A percentile compares a stretch with the other conserved stretches of the same genome.
Evolutionary conservation across 2,888 invertebrate species (phyloP).

Genomic region (Pristionchus maxplancki): DNA sequence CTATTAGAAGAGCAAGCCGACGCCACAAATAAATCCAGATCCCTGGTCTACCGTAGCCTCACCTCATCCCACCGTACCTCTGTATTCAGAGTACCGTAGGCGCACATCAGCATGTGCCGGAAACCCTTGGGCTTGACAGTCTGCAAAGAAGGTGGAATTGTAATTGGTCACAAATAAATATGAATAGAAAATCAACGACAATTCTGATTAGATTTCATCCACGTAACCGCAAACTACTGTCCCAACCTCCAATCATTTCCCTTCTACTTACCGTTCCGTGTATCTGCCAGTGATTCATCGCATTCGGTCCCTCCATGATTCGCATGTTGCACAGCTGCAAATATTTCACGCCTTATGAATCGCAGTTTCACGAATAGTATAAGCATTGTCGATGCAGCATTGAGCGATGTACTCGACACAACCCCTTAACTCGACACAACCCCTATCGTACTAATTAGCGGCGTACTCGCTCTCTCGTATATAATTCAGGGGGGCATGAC

Average conservation of each 20-base stretch:
- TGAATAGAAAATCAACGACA: too few species aligned
- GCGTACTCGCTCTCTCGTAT: too few species aligned
- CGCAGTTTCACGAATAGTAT: neutral
- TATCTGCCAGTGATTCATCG: neutral
- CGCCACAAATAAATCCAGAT: neutral
- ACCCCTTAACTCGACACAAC: too few species aligned
- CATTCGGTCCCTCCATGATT: neutral
- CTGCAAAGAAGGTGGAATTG: neutral
- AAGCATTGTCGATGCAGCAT: too few species aligned
- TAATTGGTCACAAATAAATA: too few species aligned
- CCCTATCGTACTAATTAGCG: too few species aligned
- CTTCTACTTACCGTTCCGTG: neutral
- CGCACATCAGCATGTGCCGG: slow-evolving; percentile 18
- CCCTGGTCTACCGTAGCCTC: neutral
- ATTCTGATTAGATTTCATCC: too few species aligned
- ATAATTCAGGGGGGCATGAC: too few species aligned
- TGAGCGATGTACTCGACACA: too few species aligned
- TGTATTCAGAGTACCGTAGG: neutral
- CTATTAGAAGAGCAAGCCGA: neutral
- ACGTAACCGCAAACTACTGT: too few species aligned
- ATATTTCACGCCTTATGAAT: neutral
- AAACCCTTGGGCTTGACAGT: neutral
- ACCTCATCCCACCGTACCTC: slow-evolving; percentile 14
- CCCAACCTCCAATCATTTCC: neutral
- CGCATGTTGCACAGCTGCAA: slow-evolving; percentile 3